Conservation (phyloP, 2,113 vertebrate genomes). For the Otocyon megalotis region DNA sequence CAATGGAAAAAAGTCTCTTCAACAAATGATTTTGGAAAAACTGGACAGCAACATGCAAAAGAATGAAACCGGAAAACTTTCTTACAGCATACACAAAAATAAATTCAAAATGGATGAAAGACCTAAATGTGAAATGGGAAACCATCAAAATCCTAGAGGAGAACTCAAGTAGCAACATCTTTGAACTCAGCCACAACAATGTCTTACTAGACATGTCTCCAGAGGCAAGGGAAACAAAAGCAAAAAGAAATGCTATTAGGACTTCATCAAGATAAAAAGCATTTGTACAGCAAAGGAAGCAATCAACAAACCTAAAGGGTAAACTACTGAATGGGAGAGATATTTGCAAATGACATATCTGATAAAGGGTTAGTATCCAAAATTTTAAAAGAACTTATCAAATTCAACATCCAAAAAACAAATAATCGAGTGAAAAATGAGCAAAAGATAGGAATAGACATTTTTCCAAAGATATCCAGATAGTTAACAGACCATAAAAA, state of each 20-base stretch:
- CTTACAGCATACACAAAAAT: background rate
- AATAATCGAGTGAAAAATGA: background rate
- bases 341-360: background rate
- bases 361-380: background rate
- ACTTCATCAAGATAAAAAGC: background rate
- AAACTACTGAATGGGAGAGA: background rate
- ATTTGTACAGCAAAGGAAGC: background rate
- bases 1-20: background rate
- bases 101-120: background rate
- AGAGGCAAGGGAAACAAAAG: background rate
- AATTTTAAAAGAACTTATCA: background rate
- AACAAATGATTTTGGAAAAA: background rate
- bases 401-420: background rate
- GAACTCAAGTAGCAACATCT: background rate
- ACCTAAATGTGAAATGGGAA: background rate
- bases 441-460: background rate
- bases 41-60: background rate
- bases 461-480: background rate
- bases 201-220: background rate
- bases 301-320: background rate
- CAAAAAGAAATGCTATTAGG: background rate
- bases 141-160: background rate
- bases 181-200: background rate
- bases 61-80: background rate
- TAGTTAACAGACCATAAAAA: background rate